Conservation (phyloP, 2,888 invertebrate genomes). For the Phaedon cochleariae region DNA sequence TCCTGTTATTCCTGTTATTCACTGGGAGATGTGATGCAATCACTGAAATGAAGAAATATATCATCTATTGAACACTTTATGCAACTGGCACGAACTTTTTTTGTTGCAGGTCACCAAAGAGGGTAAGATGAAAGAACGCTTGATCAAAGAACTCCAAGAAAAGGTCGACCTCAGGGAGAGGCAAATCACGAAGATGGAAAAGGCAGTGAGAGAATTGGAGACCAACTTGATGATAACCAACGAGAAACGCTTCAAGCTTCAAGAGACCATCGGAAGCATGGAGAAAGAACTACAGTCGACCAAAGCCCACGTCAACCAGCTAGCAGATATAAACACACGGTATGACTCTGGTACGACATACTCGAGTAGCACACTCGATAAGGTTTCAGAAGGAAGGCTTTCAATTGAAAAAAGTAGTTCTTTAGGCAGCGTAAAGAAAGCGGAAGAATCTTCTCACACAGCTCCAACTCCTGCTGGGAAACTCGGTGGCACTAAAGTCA, state of each 20-base stretch:
- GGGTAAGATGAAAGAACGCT: constrained; percentile 46
- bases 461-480: not conserved
- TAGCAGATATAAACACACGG: constrained; percentile 55
- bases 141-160: constrained; percentile 53
- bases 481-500: constrained; percentile 25
- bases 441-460: constrained; percentile 14
- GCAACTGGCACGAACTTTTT: no score
- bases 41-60: no score
- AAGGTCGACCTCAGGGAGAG: constrained; percentile 50
- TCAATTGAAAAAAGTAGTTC: not conserved
- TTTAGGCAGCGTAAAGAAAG: not conserved
- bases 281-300: constrained; percentile 58
- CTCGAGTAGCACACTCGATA: constrained; percentile 24
- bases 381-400: not conserved
- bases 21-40: no score
- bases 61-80: no score
- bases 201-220: constrained; percentile 53
- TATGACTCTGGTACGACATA: constrained; percentile 48
- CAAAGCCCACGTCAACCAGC: constrained; percentile 54
- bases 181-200: constrained; percentile 50
- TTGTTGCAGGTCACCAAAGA: constrained; percentile 45
- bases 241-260: constrained; percentile 57
- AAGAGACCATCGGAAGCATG: constrained; percentile 56
- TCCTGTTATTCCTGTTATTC: no score
- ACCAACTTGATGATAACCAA: constrained; percentile 53